phyloP scores from a whole-genome alignment of 2,797 vertebrate species.

The Enteromius viviparus region DNA sequence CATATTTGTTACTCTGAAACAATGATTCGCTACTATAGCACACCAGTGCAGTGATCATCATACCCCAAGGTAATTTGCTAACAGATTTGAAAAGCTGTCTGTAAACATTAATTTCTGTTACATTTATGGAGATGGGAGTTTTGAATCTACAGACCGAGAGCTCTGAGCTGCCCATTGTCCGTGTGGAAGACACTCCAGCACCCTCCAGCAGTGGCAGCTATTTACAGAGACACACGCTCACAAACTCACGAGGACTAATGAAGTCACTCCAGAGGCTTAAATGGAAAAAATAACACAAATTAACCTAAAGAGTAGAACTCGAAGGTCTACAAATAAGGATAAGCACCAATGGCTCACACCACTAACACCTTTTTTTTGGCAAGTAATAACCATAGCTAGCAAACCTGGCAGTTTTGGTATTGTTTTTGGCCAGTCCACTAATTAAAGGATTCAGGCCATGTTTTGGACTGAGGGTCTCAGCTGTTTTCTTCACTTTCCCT shows the following conservation, averaged over 20 bases:
- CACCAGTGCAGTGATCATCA: neutral
- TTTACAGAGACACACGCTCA: constrained; percentile 59
- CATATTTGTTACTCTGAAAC: neutral
- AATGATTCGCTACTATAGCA: constrained; percentile 21
- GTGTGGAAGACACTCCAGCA: constrained; percentile 32
- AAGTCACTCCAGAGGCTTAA: constrained; percentile 26
- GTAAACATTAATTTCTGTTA: constrained; percentile 15
- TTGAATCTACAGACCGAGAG: constrained; percentile 28
- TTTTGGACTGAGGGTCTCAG: constrained; percentile 29
- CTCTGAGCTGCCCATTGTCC: constrained; percentile 49
- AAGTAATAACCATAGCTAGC: neutral
- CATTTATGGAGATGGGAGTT: neutral
- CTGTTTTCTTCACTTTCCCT: constrained; percentile 10
- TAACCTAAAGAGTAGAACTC: constrained; percentile 14
- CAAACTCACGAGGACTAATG: constrained; percentile 51
- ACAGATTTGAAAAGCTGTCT: constrained; percentile 52
- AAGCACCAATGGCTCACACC: neutral
- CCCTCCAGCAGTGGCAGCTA: constrained; percentile 57
- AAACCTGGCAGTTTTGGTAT: neutral
- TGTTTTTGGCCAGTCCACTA: neutral
- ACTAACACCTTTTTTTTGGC: neutral
- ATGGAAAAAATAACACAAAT: constrained; percentile 29
- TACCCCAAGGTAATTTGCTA: neutral
- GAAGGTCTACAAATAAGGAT: neutral
- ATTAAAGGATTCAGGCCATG: neutral